Evolutionary conservation across 2,888 invertebrate species (phyloP), one percentile per base, ranked within the genome.

Genomic region (Strigamia maritima): DNA sequence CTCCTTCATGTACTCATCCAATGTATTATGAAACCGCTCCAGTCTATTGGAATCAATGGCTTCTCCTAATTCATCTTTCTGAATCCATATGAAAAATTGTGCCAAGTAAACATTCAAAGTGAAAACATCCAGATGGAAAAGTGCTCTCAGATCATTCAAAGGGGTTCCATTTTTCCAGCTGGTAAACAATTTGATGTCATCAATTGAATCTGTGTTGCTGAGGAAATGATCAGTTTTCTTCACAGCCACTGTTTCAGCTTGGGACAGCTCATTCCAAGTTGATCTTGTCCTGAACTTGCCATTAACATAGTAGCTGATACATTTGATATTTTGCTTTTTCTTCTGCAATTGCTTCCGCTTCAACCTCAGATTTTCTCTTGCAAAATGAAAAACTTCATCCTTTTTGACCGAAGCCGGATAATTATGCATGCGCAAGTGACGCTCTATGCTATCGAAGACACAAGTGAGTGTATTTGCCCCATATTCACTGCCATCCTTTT

Each of bases 401-500:
- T 40, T 76, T n/a, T 76, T 76, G 8, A 76, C 38, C 3, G 76
- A 76, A 76, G 40, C 35, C 8, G 76, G 76, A 35, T 76, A 76
- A 16, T 24, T 16, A 26, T 19, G 38, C 14, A 76, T 24, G 3
- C 76, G 6, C 3, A 76, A 19, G n/a, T 22, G 38, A 7, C 76
- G 4, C 8, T 76, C 76, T 10, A 76, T 76, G 38, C 76, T 76
- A n/a, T 76, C 76, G 35, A 76, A 76, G 12, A 76, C 38, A 40
- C 76, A 76, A 38, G 76, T 76, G 4, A 76, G 40, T 16, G 76
- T 76, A 76, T 76, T 31, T 22, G 76, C 38, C 35, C 76, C 76
- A 76, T 76, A 76, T 35, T 76, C 76, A 38, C 38, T 40, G 19
- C 76, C 76, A 76, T 76, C 76, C 26, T 76, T 76, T 35, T 76